Percentiles rank a stretch among this genome's conserved stretches.
Evolutionary conservation across 2,113 vertebrate species (phyloP).

Genomic region (Microtus richardsoni): DNA sequence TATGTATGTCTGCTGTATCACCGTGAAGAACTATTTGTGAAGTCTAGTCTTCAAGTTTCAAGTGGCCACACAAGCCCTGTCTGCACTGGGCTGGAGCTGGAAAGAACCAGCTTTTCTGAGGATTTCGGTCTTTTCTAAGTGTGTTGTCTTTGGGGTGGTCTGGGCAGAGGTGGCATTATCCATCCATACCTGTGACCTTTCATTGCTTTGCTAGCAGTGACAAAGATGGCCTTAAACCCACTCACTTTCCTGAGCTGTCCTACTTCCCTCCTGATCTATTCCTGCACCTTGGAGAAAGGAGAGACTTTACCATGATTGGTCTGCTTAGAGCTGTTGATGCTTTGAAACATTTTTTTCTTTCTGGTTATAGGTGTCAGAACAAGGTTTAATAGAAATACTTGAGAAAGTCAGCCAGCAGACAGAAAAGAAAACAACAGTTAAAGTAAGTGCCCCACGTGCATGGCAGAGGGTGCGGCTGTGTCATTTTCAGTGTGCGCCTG

Average conservation of each 20-base stretch:
- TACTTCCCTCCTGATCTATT: neutral
- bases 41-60: neutral
- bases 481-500: neutral
- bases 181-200: neutral
- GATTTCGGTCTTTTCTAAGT: neutral
- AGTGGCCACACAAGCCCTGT: neutral
- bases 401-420: constrained; percentile 99
- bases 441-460: constrained; percentile 84
- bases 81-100: neutral
- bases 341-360: constrained; percentile 51
- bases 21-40: neutral
- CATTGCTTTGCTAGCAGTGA: neutral
- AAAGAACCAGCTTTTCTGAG: no score
- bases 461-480: neutral
- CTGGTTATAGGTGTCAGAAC: constrained; percentile 92
- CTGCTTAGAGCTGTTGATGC: neutral
- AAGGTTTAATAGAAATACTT: constrained; percentile 98
- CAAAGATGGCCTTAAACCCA: neutral
- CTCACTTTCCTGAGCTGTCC: neutral
- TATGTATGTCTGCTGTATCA: no score
- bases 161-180: neutral
- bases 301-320: neutral
- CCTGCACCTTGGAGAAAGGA: neutral
- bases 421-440: constrained; percentile 98
- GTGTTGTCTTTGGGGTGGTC: neutral